Base-by-base conservation (phyloP, 2,888 invertebrate species). In the Prosapia bicincta region DNA sequence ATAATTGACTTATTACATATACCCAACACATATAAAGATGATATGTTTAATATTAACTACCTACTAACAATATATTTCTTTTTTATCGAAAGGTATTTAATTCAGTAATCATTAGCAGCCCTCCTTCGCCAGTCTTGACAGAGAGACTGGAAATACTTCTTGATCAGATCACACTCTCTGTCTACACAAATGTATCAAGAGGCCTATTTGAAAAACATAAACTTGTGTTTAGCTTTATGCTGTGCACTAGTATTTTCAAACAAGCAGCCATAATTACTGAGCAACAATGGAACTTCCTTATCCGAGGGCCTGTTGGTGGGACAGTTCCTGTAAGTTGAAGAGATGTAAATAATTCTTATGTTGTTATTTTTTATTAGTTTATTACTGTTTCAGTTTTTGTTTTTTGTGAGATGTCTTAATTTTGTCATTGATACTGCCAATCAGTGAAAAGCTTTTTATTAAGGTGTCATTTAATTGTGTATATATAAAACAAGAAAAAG, bases 181-280 rank as follows among this genome's bases (percentile, higher is more conserved):
- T 97, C 65, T 97, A 95, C 83, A 90, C 91, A 9, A 97, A 95
- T 82, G 92, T 97, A 32, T 95, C 96, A 0, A 89, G 97, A 74
- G 97, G 97, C 0, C 87, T 98, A 10, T 97, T 97, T 83, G 97
- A 97, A 84, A 89, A 91, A 77, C 96, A 98, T 85, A 97, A 97
- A 85, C 87, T 97, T 0, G 92, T 97, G 75, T 97, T 93, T 84
- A 95, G 93, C 82, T 93, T 97, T 83, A 89, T 96, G 85, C 85
- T 96, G 15, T 93, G 94, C 81, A 87, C 91, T 78, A 92, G 94
- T 2, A 90, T 97, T 79, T 90, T 90, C 83, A 87, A 90, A 72
- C 88, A 93, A 81, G 89, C 88, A 0, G 88, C 88, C 0, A 82
- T 86, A 0, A 89, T 97, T 13, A 83, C 83, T 0, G 86, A 87